Conservation (phyloP, 2,797 vertebrate species). For the Pseudochirops cupreus region DNA sequence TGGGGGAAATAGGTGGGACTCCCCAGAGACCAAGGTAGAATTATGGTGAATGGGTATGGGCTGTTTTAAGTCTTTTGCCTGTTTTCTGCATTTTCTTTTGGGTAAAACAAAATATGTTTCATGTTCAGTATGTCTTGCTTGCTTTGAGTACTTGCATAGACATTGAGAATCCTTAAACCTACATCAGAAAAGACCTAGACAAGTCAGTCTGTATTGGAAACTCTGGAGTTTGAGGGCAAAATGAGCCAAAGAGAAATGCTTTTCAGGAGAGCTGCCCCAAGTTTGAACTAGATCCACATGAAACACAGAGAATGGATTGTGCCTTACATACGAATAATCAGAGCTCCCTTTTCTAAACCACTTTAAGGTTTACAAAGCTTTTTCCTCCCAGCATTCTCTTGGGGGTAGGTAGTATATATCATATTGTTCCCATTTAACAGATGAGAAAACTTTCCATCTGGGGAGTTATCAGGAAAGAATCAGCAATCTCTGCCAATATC, state of each 20-base stretch:
- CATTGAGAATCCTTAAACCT: neutral
- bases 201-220: neutral
- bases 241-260: neutral
- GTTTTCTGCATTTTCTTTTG: neutral
- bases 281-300: neutral
- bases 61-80: neutral
- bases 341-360: no score
- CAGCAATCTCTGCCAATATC: constrained; percentile 54
- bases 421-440: no score
- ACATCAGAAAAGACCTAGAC: neutral
- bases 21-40: neutral
- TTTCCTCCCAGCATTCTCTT: no score
- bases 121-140: neutral
- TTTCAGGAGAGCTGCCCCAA: neutral
- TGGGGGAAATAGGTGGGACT: neutral
- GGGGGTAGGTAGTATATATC: no score
- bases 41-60: neutral
- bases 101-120: neutral
- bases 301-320: neutral
- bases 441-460: no score
- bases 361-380: no score
- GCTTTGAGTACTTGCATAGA: neutral
- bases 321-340: no score
- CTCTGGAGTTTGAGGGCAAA: neutral
- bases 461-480: constrained; percentile 21